Evolutionary conservation across 2,888 invertebrate genomes (phyloP).

Genomic region (Malachius bipustulatus): DNA sequence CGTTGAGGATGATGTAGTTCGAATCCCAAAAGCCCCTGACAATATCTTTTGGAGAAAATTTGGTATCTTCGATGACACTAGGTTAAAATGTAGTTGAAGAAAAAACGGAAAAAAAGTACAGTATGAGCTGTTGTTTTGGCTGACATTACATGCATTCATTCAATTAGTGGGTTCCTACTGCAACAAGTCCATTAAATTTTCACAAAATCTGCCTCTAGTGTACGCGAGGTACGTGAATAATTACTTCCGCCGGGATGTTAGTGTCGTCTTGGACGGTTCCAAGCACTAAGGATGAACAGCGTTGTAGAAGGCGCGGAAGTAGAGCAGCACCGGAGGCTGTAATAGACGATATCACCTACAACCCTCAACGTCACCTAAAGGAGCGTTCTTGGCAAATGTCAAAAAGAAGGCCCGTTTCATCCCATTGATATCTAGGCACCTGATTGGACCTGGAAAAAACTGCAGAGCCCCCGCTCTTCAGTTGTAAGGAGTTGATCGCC

Average conservation of each 20-base stretch:
- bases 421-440: background rate
- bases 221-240: too few relatives aligned
- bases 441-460: background rate
- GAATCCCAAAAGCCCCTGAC: slow-evolving; percentile 2
- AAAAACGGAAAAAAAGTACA: too few relatives aligned
- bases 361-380: slow-evolving; percentile 2
- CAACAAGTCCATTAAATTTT: too few relatives aligned
- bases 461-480: slow-evolving; percentile 2
- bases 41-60: background rate
- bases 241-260: background rate
- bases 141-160: too few relatives aligned
- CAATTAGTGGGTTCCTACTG: too few relatives aligned
- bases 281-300: slow-evolving; percentile 1
- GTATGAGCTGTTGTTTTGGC: too few relatives aligned
- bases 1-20: slow-evolving; percentile 2
- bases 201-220: too few relatives aligned
- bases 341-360: background rate
- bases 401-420: background rate
- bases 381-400: slow-evolving; percentile 2
- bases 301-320: background rate
- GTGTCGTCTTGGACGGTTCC: background rate
- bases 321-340: background rate
- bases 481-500: slow-evolving; percentile 2
- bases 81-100: too few relatives aligned
- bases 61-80: background rate